Percentiles rank a stretch among this genome's conserved stretches.
phyloP scores from a whole-genome alignment of 2,113 vertebrate species.

The Dolichallabes microphthalmus region DNA sequence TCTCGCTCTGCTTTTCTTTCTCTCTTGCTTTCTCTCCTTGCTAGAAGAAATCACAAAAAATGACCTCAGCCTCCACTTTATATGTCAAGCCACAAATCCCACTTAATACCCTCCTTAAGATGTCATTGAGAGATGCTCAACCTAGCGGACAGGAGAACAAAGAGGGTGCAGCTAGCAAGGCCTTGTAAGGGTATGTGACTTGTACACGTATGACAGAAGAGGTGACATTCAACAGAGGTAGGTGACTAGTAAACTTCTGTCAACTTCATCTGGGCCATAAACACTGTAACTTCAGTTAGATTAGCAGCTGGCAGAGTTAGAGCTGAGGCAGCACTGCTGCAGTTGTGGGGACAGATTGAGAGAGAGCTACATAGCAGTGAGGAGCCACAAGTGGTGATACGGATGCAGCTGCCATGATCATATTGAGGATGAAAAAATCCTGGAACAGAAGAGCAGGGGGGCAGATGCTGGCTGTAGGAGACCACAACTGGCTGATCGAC shows the following conservation, averaged over 20 bases:
- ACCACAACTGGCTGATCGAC: slow-evolving; percentile 22
- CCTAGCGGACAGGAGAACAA: slow-evolving; percentile 16
- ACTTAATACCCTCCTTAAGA: slow-evolving; percentile 70
- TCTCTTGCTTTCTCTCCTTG: slow-evolving; percentile 44
- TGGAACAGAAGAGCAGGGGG: slow-evolving; percentile 30
- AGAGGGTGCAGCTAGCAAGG: slow-evolving; percentile 25
- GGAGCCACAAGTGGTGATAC: slow-evolving; percentile 19
- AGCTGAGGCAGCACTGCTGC: slow-evolving; percentile 2
- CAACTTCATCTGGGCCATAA: slow-evolving; percentile 29
- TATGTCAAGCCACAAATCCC: slow-evolving; percentile 68
- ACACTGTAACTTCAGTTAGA: slow-evolving; percentile 31
- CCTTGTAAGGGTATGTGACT: slow-evolving; percentile 1
- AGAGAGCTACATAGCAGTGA: background rate
- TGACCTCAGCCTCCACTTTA: slow-evolving; percentile 60
- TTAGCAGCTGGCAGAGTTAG: slow-evolving; percentile 25
- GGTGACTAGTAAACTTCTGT: slow-evolving; percentile 11
- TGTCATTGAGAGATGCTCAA: slow-evolving; percentile 54
- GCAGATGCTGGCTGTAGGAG: slow-evolving; percentile 34
- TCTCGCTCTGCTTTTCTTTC: slow-evolving; percentile 1
- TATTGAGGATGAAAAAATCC: slow-evolving; percentile 4
- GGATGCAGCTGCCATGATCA: slow-evolving; percentile 16
- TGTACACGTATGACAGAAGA: background rate
- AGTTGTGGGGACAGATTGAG: slow-evolving; percentile 27
- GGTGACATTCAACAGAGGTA: slow-evolving; percentile 20
- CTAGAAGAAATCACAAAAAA: slow-evolving; percentile 57